These are phyloP conservation scores for Odobenus rosmarus DNA, from an alignment of 2,113 vertebrate genomes.

Conservation along the genomic window DNA sequence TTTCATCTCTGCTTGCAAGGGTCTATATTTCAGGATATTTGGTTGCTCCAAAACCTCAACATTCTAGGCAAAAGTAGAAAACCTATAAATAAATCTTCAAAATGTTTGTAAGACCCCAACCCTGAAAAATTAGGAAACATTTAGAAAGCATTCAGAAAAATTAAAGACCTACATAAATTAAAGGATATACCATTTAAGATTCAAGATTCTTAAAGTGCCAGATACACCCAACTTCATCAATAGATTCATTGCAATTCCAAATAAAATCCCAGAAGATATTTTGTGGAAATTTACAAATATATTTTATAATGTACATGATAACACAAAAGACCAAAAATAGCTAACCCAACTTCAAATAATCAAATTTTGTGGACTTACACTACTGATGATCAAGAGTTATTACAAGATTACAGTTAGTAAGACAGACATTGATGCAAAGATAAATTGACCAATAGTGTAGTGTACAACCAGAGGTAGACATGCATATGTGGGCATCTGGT, in stretches of 20 bases:
- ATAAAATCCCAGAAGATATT: neutral
- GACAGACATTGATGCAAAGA: neutral
- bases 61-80: neutral
- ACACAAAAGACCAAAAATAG: neutral
- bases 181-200: neutral
- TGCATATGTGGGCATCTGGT: neutral
- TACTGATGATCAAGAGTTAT: neutral
- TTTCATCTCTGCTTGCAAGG: neutral
- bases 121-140: neutral
- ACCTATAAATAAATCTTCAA: neutral
- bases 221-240: neutral
- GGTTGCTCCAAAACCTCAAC: neutral
- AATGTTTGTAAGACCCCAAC: neutral
- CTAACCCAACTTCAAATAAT: neutral
- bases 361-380: neutral
- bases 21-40: neutral
- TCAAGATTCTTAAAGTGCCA: neutral
- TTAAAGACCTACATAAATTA: neutral
- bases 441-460: neutral
- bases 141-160: neutral
- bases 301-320: neutral
- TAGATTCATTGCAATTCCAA: neutral
- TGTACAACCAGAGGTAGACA: neutral
- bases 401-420: neutral
- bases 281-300: neutral